Evolutionary conservation across 2,797 vertebrate species (phyloP).

Genomic region (Pangasius mekongensis): DNA sequence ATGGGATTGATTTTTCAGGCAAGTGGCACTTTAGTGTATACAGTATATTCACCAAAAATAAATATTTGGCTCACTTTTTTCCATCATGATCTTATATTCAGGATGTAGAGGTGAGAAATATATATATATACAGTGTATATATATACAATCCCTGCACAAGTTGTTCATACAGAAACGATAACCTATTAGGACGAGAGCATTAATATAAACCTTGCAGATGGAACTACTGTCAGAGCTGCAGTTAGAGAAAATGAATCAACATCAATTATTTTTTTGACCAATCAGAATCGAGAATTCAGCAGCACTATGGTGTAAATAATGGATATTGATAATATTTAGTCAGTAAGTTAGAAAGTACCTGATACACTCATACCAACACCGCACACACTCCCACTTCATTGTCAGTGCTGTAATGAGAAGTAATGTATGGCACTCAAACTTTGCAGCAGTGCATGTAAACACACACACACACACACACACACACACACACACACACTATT

Average conservation of each 20-base stretch:
- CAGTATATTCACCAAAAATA: background rate
- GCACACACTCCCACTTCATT: background rate
- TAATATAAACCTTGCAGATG: background rate
- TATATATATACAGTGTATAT: no score
- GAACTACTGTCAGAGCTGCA: background rate
- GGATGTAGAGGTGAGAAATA: background rate
- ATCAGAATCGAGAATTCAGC: background rate
- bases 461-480: background rate
- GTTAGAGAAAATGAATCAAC: background rate
- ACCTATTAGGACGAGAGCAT: background rate
- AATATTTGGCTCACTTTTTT: background rate
- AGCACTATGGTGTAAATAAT: background rate
- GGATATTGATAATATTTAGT: background rate
- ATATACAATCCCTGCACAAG: background rate
- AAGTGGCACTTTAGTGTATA: background rate
- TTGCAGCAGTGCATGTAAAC: background rate
- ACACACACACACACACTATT: background rate
- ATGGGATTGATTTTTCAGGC: background rate
- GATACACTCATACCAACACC: background rate
- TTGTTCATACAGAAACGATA: background rate
- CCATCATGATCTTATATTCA: background rate
- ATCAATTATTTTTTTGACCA: background rate
- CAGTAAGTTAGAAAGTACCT: background rate
- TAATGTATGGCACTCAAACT: background rate
- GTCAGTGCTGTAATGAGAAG: background rate